These are phyloP conservation scores for Rhagium mordax DNA, from an alignment of 2,888 invertebrate genomes.

Conservation along the genomic window DNA sequence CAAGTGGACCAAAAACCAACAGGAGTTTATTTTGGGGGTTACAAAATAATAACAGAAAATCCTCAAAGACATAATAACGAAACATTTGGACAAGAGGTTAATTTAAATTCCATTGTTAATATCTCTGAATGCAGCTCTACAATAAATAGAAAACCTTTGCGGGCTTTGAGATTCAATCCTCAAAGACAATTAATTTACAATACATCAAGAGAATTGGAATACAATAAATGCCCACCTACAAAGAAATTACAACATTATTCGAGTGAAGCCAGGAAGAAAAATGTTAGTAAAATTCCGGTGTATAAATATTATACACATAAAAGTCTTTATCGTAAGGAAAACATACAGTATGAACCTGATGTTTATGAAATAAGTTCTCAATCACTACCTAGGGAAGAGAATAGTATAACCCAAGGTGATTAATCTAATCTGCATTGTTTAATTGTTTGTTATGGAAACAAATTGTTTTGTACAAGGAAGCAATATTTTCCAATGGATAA, in stretches of 20 bases:
- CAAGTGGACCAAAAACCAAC: neutral
- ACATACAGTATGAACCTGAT: neutral
- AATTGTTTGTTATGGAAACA: no score
- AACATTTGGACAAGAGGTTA: neutral
- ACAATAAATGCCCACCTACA: neutral
- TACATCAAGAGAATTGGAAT: neutral
- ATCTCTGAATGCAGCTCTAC: neutral
- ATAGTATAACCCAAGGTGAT: neutral
- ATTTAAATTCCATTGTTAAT: neutral
- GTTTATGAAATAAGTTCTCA: conserved; percentile 11
- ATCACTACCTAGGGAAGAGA: conserved; percentile 1
- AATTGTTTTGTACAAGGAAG: no score
- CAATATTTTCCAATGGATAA: no score
- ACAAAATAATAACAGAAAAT: neutral
- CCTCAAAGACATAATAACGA: neutral
- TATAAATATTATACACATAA: conserved; percentile 5
- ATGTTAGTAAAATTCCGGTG: conserved; percentile 11
- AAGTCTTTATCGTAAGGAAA: neutral
- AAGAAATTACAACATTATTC: neutral
- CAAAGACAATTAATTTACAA: neutral
- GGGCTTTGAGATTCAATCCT: neutral
- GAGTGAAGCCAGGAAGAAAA: conserved; percentile 2
- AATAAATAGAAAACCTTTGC: neutral
- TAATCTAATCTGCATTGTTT: neutral
- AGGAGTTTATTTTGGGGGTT: neutral